Evolutionary conservation across 2,888 invertebrate species (phyloP).

Genomic region (Nomada flava): DNA sequence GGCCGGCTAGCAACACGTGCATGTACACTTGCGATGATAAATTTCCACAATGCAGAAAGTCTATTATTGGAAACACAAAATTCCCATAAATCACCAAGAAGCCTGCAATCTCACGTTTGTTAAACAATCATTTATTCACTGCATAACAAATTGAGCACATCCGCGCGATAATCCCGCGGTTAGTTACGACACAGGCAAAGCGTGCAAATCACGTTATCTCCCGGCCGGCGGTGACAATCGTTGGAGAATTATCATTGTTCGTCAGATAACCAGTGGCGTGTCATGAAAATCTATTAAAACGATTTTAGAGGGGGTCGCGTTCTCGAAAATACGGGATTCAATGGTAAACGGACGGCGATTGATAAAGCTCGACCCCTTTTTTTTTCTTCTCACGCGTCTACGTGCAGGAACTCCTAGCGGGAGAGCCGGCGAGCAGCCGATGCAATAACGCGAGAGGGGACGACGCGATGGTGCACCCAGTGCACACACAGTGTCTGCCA

Average conservation of each 20-base stretch:
- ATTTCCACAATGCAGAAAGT: neutral
- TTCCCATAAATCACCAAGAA: neutral
- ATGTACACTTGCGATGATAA: too few relatives aligned
- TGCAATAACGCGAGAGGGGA: slow-evolving; percentile 60
- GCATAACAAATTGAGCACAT: slow-evolving; percentile 15
- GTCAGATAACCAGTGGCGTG: neutral
- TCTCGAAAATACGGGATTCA: neutral
- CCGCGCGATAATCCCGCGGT: slow-evolving; percentile 19
- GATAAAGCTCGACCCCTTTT: slow-evolving; percentile 16
- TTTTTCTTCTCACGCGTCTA: slow-evolving; percentile 4
- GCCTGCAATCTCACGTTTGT: neutral
- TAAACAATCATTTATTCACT: slow-evolving; percentile 7
- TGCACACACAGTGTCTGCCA: slow-evolving; percentile 73
- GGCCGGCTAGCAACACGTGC: too few relatives aligned
- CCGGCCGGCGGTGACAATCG: neutral
- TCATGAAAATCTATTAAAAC: neutral
- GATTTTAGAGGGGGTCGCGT: neutral
- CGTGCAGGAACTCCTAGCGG: slow-evolving; percentile 17
- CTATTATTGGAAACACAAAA: neutral
- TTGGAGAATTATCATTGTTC: slow-evolving; percentile 10
- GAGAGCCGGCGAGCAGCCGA: slow-evolving; percentile 31
- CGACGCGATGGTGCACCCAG: slow-evolving; percentile 65
- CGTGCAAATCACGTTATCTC: slow-evolving; percentile 22
- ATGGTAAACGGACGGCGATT: slow-evolving; percentile 9
- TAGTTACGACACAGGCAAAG: neutral